Base-by-base conservation (phyloP, 2,888 invertebrate species). In the Pteria penguin region DNA sequence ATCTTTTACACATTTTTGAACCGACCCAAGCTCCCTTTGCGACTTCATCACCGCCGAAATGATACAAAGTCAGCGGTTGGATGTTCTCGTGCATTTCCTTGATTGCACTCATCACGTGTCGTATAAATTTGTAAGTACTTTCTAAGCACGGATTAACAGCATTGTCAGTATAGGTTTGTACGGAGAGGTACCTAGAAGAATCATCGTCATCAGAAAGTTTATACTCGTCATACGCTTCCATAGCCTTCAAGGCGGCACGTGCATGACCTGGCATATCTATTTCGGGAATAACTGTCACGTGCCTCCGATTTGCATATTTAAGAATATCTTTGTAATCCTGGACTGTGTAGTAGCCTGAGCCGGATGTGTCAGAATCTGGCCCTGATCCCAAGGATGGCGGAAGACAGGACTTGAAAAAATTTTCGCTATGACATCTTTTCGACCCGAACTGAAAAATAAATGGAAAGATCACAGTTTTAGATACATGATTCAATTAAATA, bases 181-280 rank as follows among this genome's bases (percentile, higher is more conserved):
- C 82, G 1, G 89, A 89, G 18, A 73, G 54, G 74, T 87, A 89
- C 14, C 58, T 60, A 0, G 86, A 84, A 0, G 63, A 75, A 61
- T 86, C 85, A 58, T 79, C 65, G 2, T 80, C 78, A 24, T 90
- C 90, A 1, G 76, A 52, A 24, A 90, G 75, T 5, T 87, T 75
- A 63, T 76, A 69, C 8, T 84, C 78, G n/a, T 73, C 52, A 2
- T 86, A 87, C 2, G 73, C 82, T 1, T 52, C 73, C 90, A 91
- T 90, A 26, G 91, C 77, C 26, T 79, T 82, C 57, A 90, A 86
- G 32, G 90, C 89, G 4, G 90, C 89, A 61, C 87, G 88, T 1
- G 85, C 81, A 74, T 91, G 91, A 1, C 90, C 90, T 2, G 91
- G 91, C 85, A 88, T 87, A 71, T 91, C 90, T 27, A 91, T 79